A percentile compares a stretch with the other conserved stretches of the same genome.
Evolutionary conservation across 2,113 vertebrate species (phyloP).

Genomic region (Seriola rivoliana): DNA sequence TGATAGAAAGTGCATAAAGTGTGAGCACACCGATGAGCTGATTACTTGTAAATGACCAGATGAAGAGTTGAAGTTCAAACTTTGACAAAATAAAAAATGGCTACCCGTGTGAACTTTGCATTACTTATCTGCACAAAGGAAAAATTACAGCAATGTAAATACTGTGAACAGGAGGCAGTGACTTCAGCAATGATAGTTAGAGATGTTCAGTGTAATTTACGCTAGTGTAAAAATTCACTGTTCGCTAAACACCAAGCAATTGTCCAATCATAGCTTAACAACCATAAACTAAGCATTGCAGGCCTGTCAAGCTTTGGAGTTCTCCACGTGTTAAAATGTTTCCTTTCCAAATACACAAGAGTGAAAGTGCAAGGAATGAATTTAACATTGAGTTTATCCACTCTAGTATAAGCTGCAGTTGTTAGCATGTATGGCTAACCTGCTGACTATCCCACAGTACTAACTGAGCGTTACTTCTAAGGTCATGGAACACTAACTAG

Average conservation of each 20-base stretch:
- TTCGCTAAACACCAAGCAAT: background rate
- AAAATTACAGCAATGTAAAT: no score
- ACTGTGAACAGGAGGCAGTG: background rate
- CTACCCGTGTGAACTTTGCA: background rate
- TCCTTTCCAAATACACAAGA: background rate
- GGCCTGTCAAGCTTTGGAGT: background rate
- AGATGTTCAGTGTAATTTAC: background rate
- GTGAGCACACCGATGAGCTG: constrained; percentile 8
- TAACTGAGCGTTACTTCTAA: no score
- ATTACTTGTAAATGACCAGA: background rate
- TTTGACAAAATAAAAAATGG: background rate
- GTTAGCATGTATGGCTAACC: no score
- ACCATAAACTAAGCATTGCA: background rate
- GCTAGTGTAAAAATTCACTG: background rate
- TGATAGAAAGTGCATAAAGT: background rate
- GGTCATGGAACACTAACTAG: no score
- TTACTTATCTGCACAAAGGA: background rate
- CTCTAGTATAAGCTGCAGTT: background rate
- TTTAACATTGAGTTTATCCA: background rate
- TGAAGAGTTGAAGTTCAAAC: background rate
- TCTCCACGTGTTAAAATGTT: background rate
- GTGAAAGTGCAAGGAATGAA: background rate
- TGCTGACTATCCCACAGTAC: no score
- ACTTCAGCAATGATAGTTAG: background rate
- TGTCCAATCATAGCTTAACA: background rate